These are phyloP conservation scores for Anorthoa munda DNA, from an alignment of 2,888 invertebrate genomes.

Conservation along the genomic window DNA sequence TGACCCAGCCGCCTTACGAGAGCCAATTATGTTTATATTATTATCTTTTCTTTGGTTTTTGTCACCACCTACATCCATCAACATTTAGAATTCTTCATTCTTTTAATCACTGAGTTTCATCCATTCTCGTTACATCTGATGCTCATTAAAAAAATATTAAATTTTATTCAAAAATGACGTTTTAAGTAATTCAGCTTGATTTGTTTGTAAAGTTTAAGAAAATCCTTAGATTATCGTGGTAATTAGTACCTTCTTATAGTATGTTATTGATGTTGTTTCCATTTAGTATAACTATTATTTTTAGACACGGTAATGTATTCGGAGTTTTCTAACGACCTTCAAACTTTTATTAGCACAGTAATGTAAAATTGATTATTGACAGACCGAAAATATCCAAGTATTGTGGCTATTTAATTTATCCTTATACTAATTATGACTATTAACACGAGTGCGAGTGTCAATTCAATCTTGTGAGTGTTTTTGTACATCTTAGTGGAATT, in stretches of 20 bases:
- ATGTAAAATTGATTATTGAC: conserved; percentile 40
- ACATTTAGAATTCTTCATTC: too few species aligned
- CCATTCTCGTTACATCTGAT: too few species aligned
- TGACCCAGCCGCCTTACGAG: too few species aligned
- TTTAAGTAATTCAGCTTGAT: background rate
- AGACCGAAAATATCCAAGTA: background rate
- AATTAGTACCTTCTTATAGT: conserved; percentile 19
- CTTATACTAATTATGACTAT: conserved; percentile 7
- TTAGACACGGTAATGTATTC: conserved; percentile 17
- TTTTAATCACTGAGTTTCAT: too few species aligned
- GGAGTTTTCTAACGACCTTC: conserved; percentile 21
- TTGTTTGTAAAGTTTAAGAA: too few species aligned
- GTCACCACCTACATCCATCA: too few species aligned
- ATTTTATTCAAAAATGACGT: background rate
- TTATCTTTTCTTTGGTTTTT: too few species aligned
- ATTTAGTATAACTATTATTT: conserved; percentile 1
- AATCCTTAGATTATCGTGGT: too few species aligned
- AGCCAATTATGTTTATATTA: too few species aligned
- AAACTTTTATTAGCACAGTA: conserved; percentile 30
- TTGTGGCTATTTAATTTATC: conserved; percentile 41
- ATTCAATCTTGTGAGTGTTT: conserved; percentile 1
- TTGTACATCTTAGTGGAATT: background rate
- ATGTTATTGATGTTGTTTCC: background rate
- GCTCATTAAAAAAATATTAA: background rate
- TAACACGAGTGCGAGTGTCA: background rate